A percentile compares a stretch with the other conserved stretches of the same genome.
phyloP scores from a whole-genome alignment of 2,797 vertebrate genomes.

The Kryptolebias ocellatus region DNA sequence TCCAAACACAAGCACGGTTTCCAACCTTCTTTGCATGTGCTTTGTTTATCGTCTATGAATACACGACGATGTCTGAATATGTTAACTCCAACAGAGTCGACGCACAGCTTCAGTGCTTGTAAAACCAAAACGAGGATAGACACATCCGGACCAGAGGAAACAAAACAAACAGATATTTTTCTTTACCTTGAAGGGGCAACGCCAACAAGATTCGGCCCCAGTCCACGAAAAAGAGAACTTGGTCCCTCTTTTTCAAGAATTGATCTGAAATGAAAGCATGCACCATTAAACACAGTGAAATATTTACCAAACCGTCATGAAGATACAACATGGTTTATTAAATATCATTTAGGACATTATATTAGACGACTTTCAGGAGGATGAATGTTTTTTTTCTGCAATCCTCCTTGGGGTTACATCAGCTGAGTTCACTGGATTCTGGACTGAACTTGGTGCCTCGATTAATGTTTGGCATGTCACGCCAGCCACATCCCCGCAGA shows the following conservation, averaged over 20 bases:
- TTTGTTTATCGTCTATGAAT: slow-evolving; percentile 17
- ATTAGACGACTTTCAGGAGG: neutral
- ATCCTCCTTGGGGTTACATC: neutral
- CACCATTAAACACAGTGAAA: slow-evolving; percentile 18
- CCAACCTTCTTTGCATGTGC: neutral
- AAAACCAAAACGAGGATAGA: neutral
- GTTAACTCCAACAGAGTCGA: too few relatives aligned
- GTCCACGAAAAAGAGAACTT: slow-evolving; percentile 94
- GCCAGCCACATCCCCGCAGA: slow-evolving; percentile 9
- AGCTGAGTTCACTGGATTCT: slow-evolving; percentile 4
- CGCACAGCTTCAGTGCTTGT: too few relatives aligned
- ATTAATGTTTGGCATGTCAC: slow-evolving; percentile 11
- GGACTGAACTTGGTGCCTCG: slow-evolving; percentile 13
- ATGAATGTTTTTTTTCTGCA: slow-evolving; percentile 8
- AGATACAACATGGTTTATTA: neutral
- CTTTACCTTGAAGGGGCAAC: slow-evolving; percentile 96
- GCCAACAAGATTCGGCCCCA: slow-evolving; percentile 97
- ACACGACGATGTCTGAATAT: neutral
- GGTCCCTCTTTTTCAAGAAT: slow-evolving; percentile 99
- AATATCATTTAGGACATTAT: neutral
- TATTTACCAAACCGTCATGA: neutral
- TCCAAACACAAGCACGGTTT: neutral
- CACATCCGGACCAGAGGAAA: neutral
- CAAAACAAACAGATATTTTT: slow-evolving; percentile 35
- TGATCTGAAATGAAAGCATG: slow-evolving; percentile 82